These are phyloP conservation scores for Acanthoscelides obtectus DNA, from an alignment of 2,888 invertebrate species.

Conservation along the genomic window DNA sequence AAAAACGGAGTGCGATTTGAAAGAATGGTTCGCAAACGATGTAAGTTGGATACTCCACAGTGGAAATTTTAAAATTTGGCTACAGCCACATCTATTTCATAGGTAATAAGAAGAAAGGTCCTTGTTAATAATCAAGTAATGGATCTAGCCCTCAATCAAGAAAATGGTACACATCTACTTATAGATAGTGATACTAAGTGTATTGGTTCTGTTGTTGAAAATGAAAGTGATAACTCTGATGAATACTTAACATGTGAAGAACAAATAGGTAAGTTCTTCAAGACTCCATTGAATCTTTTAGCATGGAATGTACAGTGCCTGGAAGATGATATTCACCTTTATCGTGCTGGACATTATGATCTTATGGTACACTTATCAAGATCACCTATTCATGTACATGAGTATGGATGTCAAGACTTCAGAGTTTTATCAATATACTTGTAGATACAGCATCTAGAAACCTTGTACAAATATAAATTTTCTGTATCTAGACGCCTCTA, in stretches of 20 bases:
- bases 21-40: constrained; percentile 35
- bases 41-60: constrained; percentile 20
- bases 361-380: too few relatives aligned
- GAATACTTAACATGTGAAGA: constrained; percentile 29
- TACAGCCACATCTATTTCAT: constrained; percentile 12
- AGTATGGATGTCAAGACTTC: too few relatives aligned
- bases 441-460: too few relatives aligned
- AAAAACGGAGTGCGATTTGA: not conserved
- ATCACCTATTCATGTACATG: too few relatives aligned
- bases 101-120: constrained; percentile 32
- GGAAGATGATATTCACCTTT: too few relatives aligned
- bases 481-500: too few relatives aligned
- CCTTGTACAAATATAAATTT: too few relatives aligned
- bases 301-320: too few relatives aligned
- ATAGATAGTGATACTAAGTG: constrained; percentile 39
- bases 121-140: constrained; percentile 30
- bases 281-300: too few relatives aligned
- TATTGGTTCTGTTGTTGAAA: constrained; percentile 31
- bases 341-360: too few relatives aligned
- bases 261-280: constrained; percentile 25
- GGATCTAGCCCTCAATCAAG: constrained; percentile 31
- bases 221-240: constrained; percentile 31
- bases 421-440: too few relatives aligned
- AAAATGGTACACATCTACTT: constrained; percentile 34
- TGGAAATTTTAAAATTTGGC: constrained; percentile 1